These are phyloP conservation scores for Hypsopygia costalis DNA, from an alignment of 2,888 invertebrate species.

Conservation along the genomic window DNA sequence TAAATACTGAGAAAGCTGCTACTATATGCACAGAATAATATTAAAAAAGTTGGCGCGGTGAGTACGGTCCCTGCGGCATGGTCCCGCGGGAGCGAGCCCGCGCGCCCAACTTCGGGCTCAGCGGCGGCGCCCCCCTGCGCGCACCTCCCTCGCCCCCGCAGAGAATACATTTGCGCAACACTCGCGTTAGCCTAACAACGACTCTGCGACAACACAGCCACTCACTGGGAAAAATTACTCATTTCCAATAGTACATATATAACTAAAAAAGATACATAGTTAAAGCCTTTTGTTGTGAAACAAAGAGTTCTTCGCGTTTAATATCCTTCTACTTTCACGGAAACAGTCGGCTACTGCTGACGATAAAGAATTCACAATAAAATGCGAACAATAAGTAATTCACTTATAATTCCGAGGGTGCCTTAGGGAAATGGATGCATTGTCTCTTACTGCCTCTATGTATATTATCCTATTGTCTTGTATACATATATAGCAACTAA, in stretches of 20 bases:
- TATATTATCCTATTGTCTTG: slow-evolving; percentile 40
- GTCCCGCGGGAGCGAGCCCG: slow-evolving; percentile 72
- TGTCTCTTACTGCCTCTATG: slow-evolving; percentile 27
- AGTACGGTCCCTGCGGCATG: slow-evolving; percentile 61
- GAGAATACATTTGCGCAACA: slow-evolving; percentile 80
- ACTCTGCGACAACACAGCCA: slow-evolving; percentile 65
- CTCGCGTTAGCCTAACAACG: slow-evolving; percentile 74
- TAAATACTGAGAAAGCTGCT: neutral
- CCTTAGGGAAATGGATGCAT: slow-evolving; percentile 28
- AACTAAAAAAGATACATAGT: slow-evolving; percentile 18
- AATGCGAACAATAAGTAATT: slow-evolving; percentile 58
- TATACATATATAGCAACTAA: neutral
- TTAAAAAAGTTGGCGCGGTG: slow-evolving; percentile 23
- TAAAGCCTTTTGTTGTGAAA: slow-evolving; percentile 36
- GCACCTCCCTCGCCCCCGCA: slow-evolving; percentile 53
- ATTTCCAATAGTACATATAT: slow-evolving; percentile 43
- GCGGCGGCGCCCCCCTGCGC: slow-evolving; percentile 53
- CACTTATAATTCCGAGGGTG: slow-evolving; percentile 50
- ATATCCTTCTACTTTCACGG: slow-evolving; percentile 22
- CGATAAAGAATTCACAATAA: slow-evolving; percentile 41
- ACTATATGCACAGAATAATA: slow-evolving; percentile 15
- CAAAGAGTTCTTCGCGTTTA: slow-evolving; percentile 37
- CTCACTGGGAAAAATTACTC: slow-evolving; percentile 69
- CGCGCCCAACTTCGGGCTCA: slow-evolving; percentile 79
- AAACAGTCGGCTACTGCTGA: slow-evolving; percentile 24